Base-by-base conservation (phyloP, 2,113 vertebrate species). In the Ophiodon elongatus region DNA sequence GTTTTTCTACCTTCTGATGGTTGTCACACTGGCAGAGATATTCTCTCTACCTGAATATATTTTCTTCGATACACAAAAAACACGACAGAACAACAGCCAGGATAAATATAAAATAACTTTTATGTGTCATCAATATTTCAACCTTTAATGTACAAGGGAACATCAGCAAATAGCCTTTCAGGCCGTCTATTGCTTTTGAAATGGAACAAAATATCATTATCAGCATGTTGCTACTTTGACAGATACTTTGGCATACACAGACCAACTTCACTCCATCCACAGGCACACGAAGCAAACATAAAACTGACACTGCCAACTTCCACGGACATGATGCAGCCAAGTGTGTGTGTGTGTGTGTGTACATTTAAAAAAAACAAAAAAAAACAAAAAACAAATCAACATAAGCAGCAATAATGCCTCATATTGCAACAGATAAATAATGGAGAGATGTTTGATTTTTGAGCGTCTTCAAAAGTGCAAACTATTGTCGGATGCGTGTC, bases 51-150 rank as follows among this genome's bases (percentile, higher is more conserved):
- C 27, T 15, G 13, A 27, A 59, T 31, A 27, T 4, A 31, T 29
- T 60, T 31, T 29, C 27, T 59, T 59, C 6, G 13, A 65, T 41
- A 7, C 10, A n/a, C 37, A 41, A 13, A 66, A 71, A 67, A 70
- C 21, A 80, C 0, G 4, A 71, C 15, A 63, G 33, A 73, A 73
- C 13, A 57, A 15, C 13, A 62, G 29, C 41, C 33, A 50, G n/a
- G 39, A 82, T 93, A 92, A 92, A 93, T 93, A 94, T 85, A 94
- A 94, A 94, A 94, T 82, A 89, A 64, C 77, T 80, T 94, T 94
- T 91, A 93, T 93, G 93, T 77, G 39, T 85, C 86, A 89, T 91
- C 91, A 93, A 90, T 91, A 91, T 93, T 82, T 91, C 70, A 92
- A 88, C 85, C 80, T 78, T 72, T 37, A 86, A 83, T 90, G 77